Evolutionary conservation across 2,888 invertebrate species (phyloP), one percentile per base, ranked within the genome.

Genomic region (Phengaris alcon): DNA sequence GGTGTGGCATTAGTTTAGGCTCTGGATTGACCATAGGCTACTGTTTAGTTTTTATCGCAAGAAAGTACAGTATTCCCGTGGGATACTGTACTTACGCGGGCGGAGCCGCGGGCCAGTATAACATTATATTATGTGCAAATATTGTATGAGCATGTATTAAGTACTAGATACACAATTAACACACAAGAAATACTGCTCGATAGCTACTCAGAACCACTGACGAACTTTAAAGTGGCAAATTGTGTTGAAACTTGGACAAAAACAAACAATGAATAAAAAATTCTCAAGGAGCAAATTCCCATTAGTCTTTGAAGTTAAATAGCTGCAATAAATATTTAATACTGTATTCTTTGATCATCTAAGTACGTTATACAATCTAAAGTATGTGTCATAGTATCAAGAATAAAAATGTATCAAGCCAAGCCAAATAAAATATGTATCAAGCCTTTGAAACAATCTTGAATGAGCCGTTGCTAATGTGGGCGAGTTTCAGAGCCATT

Each of bases 361-460:
- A 64, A 64, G 12, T 64, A 64, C 59, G 59, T 35, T 59, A 3
- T 64, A 12, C 59, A 35, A 64, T 64, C 22, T 64, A 64, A 35
- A 35, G 4, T 35, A 35, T 64, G 35, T 15, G 59, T n/a, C n/a
- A n/a, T n/a, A n/a, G n/a, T n/a, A n/a, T n/a, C n/a, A n/a, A n/a
- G n/a, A n/a, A n/a, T n/a, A n/a, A n/a, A n/a, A n/a, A n/a, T n/a
- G n/a, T n/a, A n/a, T n/a, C n/a, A n/a, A n/a, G n/a, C n/a, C n/a
- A n/a, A n/a, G n/a, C n/a, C n/a, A n/a, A n/a, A n/a, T n/a, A n/a
- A n/a, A n/a, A n/a, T n/a, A n/a, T n/a, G n/a, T n/a, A n/a, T n/a
- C n/a, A n/a, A n/a, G n/a, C 59, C 59, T 64, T 64, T 35, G 35
- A 64, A 64, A 22, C 59, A 64, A 64, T 64, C 59, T 35, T 15